Evolutionary conservation across 1,140 invertebrate genomes (phyloP), one percentile per base, ranked within the genome.

Genomic region (Drosophila kikkawai): DNA sequence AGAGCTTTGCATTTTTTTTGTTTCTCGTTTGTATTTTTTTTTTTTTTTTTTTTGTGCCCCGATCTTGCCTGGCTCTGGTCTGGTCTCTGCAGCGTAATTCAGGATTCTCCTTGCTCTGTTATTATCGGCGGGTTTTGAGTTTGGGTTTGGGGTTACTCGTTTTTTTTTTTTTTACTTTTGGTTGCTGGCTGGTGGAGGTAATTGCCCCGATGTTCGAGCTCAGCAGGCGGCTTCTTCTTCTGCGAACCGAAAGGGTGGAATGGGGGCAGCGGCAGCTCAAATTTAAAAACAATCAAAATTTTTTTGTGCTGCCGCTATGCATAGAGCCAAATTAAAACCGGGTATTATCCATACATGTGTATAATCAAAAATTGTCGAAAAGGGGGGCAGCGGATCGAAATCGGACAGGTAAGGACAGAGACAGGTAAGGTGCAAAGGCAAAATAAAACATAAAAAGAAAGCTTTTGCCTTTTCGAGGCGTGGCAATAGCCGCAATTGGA

Each of bases 41-140:
- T 48, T 59, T 47, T 34, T 44, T 61, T 48, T 37, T 44, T 19
- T 51, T 71, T 59, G 22, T 4, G 13, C 34, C 36, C 53, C 36
- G 36, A 56, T 56, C 53, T 48, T 47, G 51, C 61, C 68, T 8
- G 42, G 42, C 19, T 45, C 6, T 19, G 39, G 22, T 26, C 51
- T 51, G 61, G 47, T 69, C 74, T 71, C 71, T 75, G 70, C 78
- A 73, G 85, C 85, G 85, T 90, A 90, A 90, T 90, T 84, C 85
- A 90, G 85, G 85, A 90, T 90, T 84, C 85, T 82, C 81, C 48
- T 80, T 76, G 77, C 84, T 83, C 80, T 90, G 85, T 90, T 90
- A 90, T 90, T 90, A 90, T 90, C 74, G 85, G 70, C 80, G 84
- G 79, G 79, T 41, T 76, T 79, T 75, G 59, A 57, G 67, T 50